Conservation (phyloP, 2,888 invertebrate species). For the Rhagophthalmus giganteus region DNA sequence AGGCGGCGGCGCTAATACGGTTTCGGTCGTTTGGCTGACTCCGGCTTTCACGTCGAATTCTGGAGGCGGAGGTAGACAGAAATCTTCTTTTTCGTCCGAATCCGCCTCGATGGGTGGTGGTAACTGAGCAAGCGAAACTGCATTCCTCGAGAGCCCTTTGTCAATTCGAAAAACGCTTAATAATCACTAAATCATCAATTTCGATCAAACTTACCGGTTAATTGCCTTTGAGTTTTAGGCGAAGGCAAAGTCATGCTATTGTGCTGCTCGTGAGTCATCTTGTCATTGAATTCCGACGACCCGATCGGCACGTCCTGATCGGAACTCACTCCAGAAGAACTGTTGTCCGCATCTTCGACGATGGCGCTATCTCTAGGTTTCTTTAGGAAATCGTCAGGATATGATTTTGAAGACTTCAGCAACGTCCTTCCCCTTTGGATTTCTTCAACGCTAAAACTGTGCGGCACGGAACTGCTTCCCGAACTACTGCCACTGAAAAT, state of each 20-base stretch:
- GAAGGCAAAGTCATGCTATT: constrained; percentile 42
- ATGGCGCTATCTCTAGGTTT: constrained; percentile 55
- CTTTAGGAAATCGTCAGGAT: constrained; percentile 77
- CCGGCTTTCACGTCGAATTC: constrained; percentile 59
- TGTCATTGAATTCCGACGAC: constrained; percentile 56
- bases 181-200: no score
- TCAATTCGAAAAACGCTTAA: background rate
- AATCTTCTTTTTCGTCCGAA: constrained; percentile 68
- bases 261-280: constrained; percentile 39
- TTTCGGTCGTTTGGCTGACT: constrained; percentile 41
- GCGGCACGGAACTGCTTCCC: constrained; percentile 76
- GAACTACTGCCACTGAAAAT: constrained; percentile 69
- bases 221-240: constrained; percentile 46
- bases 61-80: constrained; percentile 64
- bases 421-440: constrained; percentile 84
- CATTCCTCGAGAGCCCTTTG: constrained; percentile 62
- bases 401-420: constrained; percentile 83
- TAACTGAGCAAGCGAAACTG: constrained; percentile 75
- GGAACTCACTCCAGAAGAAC: constrained; percentile 85
- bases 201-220: no score
- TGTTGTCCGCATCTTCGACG: constrained; percentile 82
- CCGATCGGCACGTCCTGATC: constrained; percentile 75
- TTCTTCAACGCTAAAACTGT: constrained; percentile 86
- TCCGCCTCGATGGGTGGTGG: constrained; percentile 78
- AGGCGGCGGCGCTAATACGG: constrained; percentile 80